Percentiles rank a stretch among this genome's conserved stretches.
Conservation (phyloP, 1,140 invertebrate species). For the Melitaea cinxia region DNA sequence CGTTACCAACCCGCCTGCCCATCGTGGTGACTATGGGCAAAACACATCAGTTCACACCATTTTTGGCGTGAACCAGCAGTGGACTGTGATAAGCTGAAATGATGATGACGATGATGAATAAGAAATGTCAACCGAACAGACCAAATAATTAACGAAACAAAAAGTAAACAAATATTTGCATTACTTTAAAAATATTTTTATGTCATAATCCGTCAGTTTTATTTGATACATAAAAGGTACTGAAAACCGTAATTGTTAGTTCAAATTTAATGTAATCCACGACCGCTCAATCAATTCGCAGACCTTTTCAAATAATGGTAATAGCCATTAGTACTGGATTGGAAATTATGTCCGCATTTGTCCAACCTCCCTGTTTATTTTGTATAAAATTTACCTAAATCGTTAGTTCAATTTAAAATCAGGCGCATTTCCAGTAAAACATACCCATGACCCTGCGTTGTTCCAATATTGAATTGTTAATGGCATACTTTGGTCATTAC, state of each 20-base stretch:
- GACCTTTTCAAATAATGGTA: constrained; percentile 22
- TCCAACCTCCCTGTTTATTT: constrained; percentile 18
- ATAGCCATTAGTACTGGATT: constrained; percentile 24
- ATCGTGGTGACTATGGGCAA: no score
- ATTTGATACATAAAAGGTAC: background rate
- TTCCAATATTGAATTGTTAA: background rate
- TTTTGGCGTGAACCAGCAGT: no score
- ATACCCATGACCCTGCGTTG: background rate
- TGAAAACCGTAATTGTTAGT: constrained; percentile 1
- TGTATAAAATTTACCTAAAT: background rate
- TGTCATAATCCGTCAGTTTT: no score
- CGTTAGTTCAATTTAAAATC: constrained; percentile 1
- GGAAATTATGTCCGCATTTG: constrained; percentile 29
- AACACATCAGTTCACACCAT: no score
- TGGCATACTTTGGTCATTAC: background rate
- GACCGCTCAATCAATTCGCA: constrained; percentile 23
- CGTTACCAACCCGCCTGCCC: no score
- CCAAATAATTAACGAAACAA: no score
- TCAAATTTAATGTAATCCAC: constrained; percentile 5
- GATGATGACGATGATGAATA: no score
- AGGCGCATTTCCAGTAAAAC: background rate
- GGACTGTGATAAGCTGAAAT: no score
- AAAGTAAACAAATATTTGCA: no score
- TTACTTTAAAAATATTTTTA: no score
- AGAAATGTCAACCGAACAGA: no score